A percentile compares a stretch with the other conserved stretches of the same genome.
Conservation (phyloP, 1,140 invertebrate species). For the Coenobita brevimanus region DNA sequence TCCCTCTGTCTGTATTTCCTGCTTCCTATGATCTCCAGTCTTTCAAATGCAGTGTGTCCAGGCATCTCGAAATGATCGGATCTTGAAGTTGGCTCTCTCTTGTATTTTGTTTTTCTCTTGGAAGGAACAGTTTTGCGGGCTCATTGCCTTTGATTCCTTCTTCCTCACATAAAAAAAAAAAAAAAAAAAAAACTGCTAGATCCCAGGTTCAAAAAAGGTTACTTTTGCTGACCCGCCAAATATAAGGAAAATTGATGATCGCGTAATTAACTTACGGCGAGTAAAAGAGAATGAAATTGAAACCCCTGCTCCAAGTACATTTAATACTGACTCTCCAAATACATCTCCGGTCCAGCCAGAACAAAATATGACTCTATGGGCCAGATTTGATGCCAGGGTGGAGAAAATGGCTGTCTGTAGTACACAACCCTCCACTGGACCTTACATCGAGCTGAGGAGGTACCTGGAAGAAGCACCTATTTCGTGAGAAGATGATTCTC, state of each 20-base stretch:
- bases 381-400: not conserved
- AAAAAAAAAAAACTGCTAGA: too few relatives aligned
- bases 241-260: not conserved
- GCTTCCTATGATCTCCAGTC: too few relatives aligned
- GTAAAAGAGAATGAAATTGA: not conserved
- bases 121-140: too few relatives aligned
- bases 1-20: too few relatives aligned
- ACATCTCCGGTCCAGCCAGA: not conserved
- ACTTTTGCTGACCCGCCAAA: not conserved
- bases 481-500: not conserved
- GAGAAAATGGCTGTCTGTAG: not conserved
- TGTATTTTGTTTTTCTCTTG: too few relatives aligned
- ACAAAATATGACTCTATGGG: not conserved
- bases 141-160: too few relatives aligned
- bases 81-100: too few relatives aligned
- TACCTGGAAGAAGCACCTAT: constrained; percentile 7
- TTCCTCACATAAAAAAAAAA: too few relatives aligned
- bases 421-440: not conserved
- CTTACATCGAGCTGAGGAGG: constrained; percentile 23
- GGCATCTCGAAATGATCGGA: too few relatives aligned
- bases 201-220: not conserved
- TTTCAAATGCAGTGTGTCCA: too few relatives aligned
- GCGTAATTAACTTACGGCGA: not conserved
- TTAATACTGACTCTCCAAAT: not conserved
- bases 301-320: not conserved